Base-by-base conservation (phyloP, 1,140 invertebrate species). In the Brachionus asplanchnoidis region DNA sequence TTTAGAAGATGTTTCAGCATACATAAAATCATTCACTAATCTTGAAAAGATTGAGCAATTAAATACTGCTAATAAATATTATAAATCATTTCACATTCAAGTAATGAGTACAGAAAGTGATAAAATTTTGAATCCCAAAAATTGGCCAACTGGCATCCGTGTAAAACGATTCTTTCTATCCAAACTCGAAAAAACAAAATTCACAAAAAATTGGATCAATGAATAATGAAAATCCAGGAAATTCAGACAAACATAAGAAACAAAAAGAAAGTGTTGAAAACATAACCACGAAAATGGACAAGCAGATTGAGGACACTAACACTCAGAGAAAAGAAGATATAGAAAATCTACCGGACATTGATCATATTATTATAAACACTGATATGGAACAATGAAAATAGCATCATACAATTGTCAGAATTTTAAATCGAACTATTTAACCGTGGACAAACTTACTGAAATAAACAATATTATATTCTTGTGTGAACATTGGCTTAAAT, bases 81-180 rank as follows among this genome's bases (percentile, higher is more conserved):
- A 70, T 36, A 70, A 70, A 32, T 70, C 66, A 70, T 70, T 70
- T 70, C 66, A 70, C 32, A 32, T 70, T 12, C 28, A 70, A 36
- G 28, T 36, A 26, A 32, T 32, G 14, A 40, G 28, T 36, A 36
- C 23, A 32, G 32, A 32, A 36, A 70, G 66, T 36, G 66, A 70
- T 9, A 11, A 70, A n/a, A 70, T 70, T 70, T 36, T 70, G 14
- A 1, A 70, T 36, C 28, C 66, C 3, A 14, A 70, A n/a, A 70
- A 32, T 32, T 70, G 66, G 28, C 28, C 66, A n/a, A 70, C 32
- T 36, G 66, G 66, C 14, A 32, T 70, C 28, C 1, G 28, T 36
- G 32, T 70, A 32, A 70, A 70, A 70, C 23, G 66, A 36, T 70
- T 70, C n/a, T 70, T 70, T n/a, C 23, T 14, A 36, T n/a, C 26